Evolutionary conservation across 2,888 invertebrate genomes (phyloP).

Genomic region (Elysia crispata): DNA sequence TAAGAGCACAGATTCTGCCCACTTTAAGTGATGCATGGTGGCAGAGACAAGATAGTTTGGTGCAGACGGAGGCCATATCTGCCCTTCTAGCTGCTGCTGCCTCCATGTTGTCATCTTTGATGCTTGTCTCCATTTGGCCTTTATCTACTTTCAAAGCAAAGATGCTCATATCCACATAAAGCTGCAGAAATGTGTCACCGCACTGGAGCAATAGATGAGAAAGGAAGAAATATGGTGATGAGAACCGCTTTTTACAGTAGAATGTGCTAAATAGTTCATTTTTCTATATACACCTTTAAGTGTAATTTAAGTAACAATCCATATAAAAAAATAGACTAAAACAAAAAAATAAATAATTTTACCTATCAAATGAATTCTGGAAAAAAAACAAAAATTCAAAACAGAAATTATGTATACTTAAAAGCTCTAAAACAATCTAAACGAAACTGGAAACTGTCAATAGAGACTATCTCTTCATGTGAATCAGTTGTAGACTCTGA

Average conservation of each 20-base stretch:
- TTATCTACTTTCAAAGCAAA: conserved; percentile 72
- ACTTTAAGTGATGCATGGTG: conserved; percentile 64
- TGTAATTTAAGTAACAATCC: no score
- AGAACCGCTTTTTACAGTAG: no score
- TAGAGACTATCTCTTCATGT: background rate
- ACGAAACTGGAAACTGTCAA: no score
- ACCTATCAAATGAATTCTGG: no score
- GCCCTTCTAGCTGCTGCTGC: conserved; percentile 50
- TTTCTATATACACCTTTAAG: no score
- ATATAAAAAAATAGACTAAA: no score
- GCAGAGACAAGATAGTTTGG: conserved; percentile 63
- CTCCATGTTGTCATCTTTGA: conserved; percentile 55
- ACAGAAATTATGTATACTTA: no score
- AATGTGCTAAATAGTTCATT: no score
- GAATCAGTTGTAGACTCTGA: background rate
- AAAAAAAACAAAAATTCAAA: no score
- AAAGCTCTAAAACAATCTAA: no score
- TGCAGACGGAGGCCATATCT: conserved; percentile 63
- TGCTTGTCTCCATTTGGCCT: conserved; percentile 65
- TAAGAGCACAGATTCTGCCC: conserved; percentile 64
- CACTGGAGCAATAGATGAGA: conserved; percentile 60
- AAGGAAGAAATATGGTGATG: no score
- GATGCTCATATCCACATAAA: conserved; percentile 70
- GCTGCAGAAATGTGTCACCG: conserved; percentile 68
- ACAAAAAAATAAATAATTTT: no score